Percentiles rank a stretch among this genome's conserved stretches.
These are phyloP conservation scores for Spodoptera exigua DNA, from an alignment of 2,888 invertebrate species.

Conservation along the genomic window DNA sequence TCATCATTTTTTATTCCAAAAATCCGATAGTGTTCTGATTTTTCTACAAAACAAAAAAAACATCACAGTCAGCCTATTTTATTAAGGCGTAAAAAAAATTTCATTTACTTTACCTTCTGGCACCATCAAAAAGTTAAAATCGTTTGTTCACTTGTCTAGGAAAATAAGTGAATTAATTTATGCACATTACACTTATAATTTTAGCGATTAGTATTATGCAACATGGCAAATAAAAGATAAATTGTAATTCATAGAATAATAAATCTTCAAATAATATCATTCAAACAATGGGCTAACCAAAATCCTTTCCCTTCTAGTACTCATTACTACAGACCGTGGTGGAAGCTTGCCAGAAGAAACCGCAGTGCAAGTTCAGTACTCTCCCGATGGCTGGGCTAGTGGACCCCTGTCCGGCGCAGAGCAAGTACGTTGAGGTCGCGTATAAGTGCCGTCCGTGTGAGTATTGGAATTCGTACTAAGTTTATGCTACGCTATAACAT, in stretches of 20 bases:
- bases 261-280: conserved; percentile 3
- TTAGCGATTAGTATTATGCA: too few species aligned
- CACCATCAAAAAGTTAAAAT: too few species aligned
- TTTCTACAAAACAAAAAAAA: too few species aligned
- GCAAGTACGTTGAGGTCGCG: conserved; percentile 97
- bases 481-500: not conserved
- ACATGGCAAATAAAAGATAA: too few species aligned
- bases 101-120: too few species aligned
- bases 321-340: conserved; percentile 97
- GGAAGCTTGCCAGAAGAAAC: conserved; percentile 97
- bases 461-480: conserved; percentile 76
- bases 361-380: conserved; percentile 96
- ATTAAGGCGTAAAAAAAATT: too few species aligned
- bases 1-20: too few species aligned
- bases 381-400: conserved; percentile 94
- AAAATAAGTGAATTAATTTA: too few species aligned
- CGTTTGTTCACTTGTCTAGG: too few species aligned
- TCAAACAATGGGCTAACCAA: not conserved
- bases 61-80: too few species aligned
- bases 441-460: conserved; percentile 99
- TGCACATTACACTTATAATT: too few species aligned
- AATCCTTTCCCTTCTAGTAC: conserved; percentile 89
- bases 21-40: too few species aligned
- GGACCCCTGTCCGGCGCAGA: conserved; percentile 96
- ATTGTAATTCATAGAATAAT: not conserved